These are phyloP conservation scores for Chrysina gloriosa DNA, from an alignment of 2,888 invertebrate genomes.

Conservation along the genomic window DNA sequence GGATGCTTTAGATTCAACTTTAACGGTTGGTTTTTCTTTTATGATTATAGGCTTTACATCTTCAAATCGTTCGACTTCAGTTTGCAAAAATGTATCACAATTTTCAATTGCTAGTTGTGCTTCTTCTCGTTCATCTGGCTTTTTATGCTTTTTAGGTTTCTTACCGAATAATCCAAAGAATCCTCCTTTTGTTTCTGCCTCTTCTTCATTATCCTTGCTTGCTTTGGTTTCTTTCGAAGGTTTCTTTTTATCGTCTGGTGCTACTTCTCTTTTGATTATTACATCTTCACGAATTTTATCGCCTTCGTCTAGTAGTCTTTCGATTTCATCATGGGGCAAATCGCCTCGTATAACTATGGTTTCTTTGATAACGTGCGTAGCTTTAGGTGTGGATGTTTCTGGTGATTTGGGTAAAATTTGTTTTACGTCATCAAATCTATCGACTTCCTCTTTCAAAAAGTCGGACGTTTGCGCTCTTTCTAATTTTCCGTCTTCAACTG, in stretches of 20 bases:
- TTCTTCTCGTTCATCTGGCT: background rate
- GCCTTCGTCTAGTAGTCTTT: constrained; percentile 22
- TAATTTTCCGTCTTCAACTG: constrained; percentile 35
- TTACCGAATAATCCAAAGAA: constrained; percentile 50
- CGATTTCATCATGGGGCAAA: constrained; percentile 5
- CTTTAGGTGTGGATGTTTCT: background rate
- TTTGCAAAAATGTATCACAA: constrained; percentile 51
- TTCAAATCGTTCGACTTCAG: constrained; percentile 13
- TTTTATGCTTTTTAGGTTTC: constrained; percentile 46
- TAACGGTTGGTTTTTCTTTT: background rate
- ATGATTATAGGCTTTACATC: constrained; percentile 44
- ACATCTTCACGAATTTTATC: constrained; percentile 18
- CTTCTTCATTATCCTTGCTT: constrained; percentile 11
- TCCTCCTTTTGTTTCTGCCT: constrained; percentile 36
- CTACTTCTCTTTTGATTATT: constrained; percentile 8
- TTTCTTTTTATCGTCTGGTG: constrained; percentile 49
- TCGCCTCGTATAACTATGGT: background rate
- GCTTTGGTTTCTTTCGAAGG: constrained; percentile 1
- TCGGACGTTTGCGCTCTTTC: constrained; percentile 54
- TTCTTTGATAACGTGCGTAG: constrained; percentile 26
- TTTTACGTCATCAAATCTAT: constrained; percentile 55
- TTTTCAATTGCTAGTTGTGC: constrained; percentile 10
- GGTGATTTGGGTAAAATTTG: constrained; percentile 9
- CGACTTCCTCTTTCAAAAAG: constrained; percentile 55
- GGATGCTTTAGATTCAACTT: constrained; percentile 31